Conservation (phyloP, 2,113 vertebrate species). For the Chamaetylas fuelleborni region DNA sequence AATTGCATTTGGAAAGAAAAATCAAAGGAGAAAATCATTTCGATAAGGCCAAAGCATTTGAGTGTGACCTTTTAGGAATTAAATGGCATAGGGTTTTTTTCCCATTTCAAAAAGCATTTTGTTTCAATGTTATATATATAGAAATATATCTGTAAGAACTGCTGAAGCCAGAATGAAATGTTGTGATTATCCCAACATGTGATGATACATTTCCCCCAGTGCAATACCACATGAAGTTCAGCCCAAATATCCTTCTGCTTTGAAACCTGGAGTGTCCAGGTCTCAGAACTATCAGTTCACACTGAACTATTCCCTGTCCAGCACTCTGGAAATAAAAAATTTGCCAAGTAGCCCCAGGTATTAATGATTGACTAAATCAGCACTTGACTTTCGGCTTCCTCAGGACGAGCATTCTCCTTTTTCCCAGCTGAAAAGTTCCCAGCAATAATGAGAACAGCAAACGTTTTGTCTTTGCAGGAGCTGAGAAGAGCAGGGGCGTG, state of each 20-base stretch:
- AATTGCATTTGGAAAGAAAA: conserved; percentile 70
- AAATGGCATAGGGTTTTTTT: conserved; percentile 37
- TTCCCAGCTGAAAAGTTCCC: not conserved
- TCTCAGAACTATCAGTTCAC: not conserved
- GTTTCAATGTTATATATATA: not conserved
- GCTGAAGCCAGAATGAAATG: not conserved
- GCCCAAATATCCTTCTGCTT: not conserved
- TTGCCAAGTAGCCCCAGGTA: not conserved
- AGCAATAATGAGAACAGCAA: not conserved
- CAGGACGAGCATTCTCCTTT: not conserved
- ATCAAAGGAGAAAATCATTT: conserved; percentile 64
- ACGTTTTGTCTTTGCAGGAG: not conserved
- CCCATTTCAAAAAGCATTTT: conserved; percentile 41
- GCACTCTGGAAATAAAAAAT: not conserved
- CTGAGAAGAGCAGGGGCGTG: not conserved
- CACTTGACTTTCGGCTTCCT: not conserved
- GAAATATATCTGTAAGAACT: not conserved
- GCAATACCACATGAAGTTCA: not conserved
- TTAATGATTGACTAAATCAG: not conserved
- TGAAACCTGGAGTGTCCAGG: not conserved
- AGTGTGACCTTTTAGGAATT: conserved; percentile 62
- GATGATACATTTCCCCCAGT: not conserved
- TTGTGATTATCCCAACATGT: conserved; percentile 6
- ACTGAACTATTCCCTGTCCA: not conserved
- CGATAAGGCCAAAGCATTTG: conserved; percentile 66